A percentile compares a stretch with the other conserved stretches of the same genome.
phyloP scores from a whole-genome alignment of 2,888 invertebrate genomes.

The Polylopha cassiicola region DNA sequence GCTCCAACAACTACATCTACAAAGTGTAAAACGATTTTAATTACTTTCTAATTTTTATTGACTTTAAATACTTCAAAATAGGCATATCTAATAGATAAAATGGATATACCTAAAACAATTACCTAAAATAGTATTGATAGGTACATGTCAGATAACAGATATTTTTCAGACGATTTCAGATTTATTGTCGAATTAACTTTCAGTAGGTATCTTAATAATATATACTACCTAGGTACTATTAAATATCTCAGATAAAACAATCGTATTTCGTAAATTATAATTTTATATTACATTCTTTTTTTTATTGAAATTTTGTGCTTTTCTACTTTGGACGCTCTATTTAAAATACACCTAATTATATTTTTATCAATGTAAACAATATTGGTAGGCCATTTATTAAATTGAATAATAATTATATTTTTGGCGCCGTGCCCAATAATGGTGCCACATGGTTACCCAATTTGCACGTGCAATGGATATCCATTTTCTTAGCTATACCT shows the following conservation, averaged over 20 bases:
- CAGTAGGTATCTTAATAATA: conserved; percentile 9
- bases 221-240: not conserved
- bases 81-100: conserved; percentile 19
- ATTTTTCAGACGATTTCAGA: conserved; percentile 8
- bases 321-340: conserved; percentile 12
- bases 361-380: conserved; percentile 4
- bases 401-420: not conserved
- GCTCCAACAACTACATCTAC: conserved; percentile 70
- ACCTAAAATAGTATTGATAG: conserved; percentile 12
- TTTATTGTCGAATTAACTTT: conserved; percentile 20
- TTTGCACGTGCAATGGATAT: no score
- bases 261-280: no score
- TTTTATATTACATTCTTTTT: no score
- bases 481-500: no score
- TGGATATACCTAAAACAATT: conserved; percentile 15
- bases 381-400: conserved; percentile 10
- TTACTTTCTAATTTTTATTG: conserved; percentile 36
- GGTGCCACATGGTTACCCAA: no score
- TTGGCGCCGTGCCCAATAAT: no score
- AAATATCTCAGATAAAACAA: no score
- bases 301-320: no score
- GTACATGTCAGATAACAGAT: conserved; percentile 4
- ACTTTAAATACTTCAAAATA: conserved; percentile 16
- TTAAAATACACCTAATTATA: conserved; percentile 3
- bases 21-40: conserved; percentile 56